A percentile compares a stretch with the other conserved stretches of the same genome.
Conservation (phyloP, 92 coral and sea anemone genomes). For the Siderastrea siderea region DNA sequence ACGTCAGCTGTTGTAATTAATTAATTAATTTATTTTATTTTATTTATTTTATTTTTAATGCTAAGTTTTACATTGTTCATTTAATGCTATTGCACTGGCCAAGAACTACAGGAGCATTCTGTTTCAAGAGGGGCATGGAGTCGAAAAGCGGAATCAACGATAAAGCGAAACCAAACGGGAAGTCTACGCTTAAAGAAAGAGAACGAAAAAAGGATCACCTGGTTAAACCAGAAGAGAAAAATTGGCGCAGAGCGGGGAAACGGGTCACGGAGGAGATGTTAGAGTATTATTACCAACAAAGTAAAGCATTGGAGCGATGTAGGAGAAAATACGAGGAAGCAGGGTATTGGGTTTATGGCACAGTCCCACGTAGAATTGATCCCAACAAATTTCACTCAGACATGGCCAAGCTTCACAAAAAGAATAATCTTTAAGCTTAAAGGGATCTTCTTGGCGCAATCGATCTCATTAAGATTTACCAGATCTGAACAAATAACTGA, state of each 20-base stretch:
- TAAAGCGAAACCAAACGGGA: too few species aligned
- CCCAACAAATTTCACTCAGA: background rate
- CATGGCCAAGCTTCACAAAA: background rate
- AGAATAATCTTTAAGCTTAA: background rate
- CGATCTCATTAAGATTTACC: too few species aligned
- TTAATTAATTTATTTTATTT: too few species aligned
- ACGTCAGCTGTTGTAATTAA: too few species aligned
- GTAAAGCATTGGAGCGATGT: background rate
- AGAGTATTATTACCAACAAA: slow-evolving; percentile 1
- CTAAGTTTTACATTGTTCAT: too few species aligned
- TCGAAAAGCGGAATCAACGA: too few species aligned
- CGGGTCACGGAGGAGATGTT: slow-evolving; percentile 1
- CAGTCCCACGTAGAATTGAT: background rate
- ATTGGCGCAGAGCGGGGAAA: background rate
- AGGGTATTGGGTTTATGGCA: background rate
- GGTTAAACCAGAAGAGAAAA: background rate
- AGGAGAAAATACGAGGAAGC: slow-evolving; percentile 13
- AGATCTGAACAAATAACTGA: too few species aligned
- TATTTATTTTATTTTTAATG: too few species aligned
- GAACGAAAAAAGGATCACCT: background rate
- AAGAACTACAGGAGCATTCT: too few species aligned
- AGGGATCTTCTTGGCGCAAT: background rate
- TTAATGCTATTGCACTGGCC: too few species aligned
- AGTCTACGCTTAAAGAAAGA: too few species aligned
- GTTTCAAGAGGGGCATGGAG: too few species aligned